Percentiles rank a stretch among this genome's conserved stretches.
Conservation (phyloP, 1,140 invertebrate genomes). For the Capitella teleta region DNA sequence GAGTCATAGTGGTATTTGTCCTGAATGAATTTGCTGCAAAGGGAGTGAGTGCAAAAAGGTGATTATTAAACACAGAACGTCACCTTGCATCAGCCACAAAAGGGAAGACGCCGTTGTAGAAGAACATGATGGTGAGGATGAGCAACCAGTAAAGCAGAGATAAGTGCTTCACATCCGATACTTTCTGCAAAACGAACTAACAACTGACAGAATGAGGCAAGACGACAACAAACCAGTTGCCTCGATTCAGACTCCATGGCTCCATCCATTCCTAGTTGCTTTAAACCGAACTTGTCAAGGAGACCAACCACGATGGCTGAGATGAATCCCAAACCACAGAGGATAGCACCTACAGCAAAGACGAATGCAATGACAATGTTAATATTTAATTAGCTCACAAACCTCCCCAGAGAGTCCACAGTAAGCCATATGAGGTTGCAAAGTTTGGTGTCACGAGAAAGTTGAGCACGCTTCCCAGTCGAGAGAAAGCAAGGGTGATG, state of each 20-base stretch:
- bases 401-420: conserved; percentile 42
- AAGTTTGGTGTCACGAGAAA: conserved; percentile 40
- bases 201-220: neutral
- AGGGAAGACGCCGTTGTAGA: conserved; percentile 44
- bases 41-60: conserved; percentile 1
- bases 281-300: conserved; percentile 36
- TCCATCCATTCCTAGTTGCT: conserved; percentile 30
- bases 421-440: conserved; percentile 30
- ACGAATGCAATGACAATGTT: neutral
- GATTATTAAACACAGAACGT: conserved; percentile 4
- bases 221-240: neutral
- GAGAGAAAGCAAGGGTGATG: conserved; percentile 40
- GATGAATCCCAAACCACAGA: conserved; percentile 41
- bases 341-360: conserved; percentile 28
- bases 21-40: conserved; percentile 37
- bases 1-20: conserved; percentile 31
- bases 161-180: conserved; percentile 38
- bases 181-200: conserved; percentile 27
- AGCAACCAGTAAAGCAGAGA: conserved; percentile 39
- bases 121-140: conserved; percentile 42
- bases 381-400: conserved; percentile 11
- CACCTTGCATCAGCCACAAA: conserved; percentile 46
- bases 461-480: conserved; percentile 43
- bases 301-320: conserved; percentile 38
- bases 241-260: conserved; percentile 27